Base-by-base conservation (phyloP, 2,113 vertebrate genomes). In the Catagonus wagneri region DNA sequence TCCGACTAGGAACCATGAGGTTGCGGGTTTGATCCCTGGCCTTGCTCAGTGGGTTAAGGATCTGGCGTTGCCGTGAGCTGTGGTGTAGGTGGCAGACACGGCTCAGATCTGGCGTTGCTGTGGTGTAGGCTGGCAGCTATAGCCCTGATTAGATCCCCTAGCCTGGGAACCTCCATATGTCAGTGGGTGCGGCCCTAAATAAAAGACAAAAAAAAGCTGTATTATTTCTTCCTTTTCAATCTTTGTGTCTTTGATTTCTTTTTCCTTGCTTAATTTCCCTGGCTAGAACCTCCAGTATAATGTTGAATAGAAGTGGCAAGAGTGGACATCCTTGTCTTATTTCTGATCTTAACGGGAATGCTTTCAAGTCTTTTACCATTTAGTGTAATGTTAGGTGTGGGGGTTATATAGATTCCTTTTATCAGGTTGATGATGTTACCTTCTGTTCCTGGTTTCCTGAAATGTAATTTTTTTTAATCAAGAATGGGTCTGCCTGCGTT, bases 191-290 rank as follows among this genome's bases (percentile, higher is more conserved):
- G 44, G 4, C 44, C 44, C 44, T 44, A 44, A 44, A 44, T 44
- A 44, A 8, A 44, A 44, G 8, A 44, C 8, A 44, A 44, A 44
- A 44, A 6, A 44, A 44, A 44, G 44, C 44, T 8, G 8, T 44
- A 44, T 94, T 80, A 80, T 91, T 85, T 93, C 8, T 97, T 92
- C 13, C 13, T 74, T 93, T 80, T 50, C 19, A 76, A 72, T 78
- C 56, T 76, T 74, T 94, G 25, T 56, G 7, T n/a, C 65, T 95
- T 93, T 91, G 88, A n/a, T 88, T 61, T 92, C 8, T 80, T 96
- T 92, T 92, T 58, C 54, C 58, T 95, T 90, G 60, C 27, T 90
- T 97, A 94, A 54, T 79, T 96, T 44, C 36, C n/a, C 39, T 89
- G 32, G 29, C 4, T 93, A 84, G 60, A 95, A 85, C 39, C 39